These are phyloP conservation scores for Aix galericulata DNA, from an alignment of 2,113 vertebrate genomes.

Conservation along the genomic window DNA sequence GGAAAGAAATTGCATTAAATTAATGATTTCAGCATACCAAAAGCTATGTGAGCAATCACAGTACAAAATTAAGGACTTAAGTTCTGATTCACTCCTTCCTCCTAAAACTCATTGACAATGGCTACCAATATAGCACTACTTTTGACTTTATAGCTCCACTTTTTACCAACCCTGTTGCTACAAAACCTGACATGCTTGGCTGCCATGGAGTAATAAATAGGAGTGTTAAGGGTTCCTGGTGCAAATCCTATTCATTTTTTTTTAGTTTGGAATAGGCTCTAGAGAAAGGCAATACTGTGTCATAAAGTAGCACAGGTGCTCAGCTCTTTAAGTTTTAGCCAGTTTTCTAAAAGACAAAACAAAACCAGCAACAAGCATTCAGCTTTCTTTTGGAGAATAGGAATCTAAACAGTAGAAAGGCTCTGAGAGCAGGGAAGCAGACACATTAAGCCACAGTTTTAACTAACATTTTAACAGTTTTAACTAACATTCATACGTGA, in stretches of 20 bases:
- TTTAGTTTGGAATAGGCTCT: background rate
- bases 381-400: conserved; percentile 17
- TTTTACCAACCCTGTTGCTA: conserved; percentile 6
- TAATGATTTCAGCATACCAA: conserved; percentile 22
- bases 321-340: conserved; percentile 8
- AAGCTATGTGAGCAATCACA: background rate
- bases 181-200: conserved; percentile 23
- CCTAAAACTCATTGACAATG: background rate
- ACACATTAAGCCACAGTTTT: conserved; percentile 21
- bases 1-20: conserved; percentile 42
- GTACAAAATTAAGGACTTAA: conserved; percentile 14
- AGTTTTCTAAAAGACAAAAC: conserved; percentile 34
- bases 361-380: conserved; percentile 4
- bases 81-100: background rate
- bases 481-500: conserved; percentile 39
- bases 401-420: background rate
- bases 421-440: background rate
- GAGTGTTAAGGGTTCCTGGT: conserved; percentile 9
- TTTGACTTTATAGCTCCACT: background rate
- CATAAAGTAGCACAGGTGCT: background rate
- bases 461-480: background rate
- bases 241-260: conserved; percentile 1
- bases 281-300: background rate
- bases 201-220: background rate
- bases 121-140: background rate